Evolutionary conservation across 2,797 vertebrate genomes (phyloP), one percentile per base, ranked within the genome.

Genomic region (Podargus strigoides): DNA sequence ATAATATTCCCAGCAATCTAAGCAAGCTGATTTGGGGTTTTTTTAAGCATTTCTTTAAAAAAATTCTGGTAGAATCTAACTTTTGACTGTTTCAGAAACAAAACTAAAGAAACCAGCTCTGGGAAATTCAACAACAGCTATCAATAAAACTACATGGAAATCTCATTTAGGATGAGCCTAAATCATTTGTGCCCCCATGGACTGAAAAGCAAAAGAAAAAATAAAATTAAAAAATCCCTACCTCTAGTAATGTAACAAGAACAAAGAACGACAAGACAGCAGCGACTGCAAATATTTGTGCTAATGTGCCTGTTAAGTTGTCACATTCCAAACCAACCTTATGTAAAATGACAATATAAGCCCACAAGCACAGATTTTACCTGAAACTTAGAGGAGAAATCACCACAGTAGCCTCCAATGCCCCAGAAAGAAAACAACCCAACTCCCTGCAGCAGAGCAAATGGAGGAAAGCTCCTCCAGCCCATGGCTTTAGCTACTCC

Each of bases 361-460:
- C 16, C 47, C 22, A 5, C 28, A 20, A 64, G 21, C 4, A 66
- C 23, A 62, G 46, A 28, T 81, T 41, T 59, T 7, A 67, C 6
- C 47, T 46, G 21, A 56, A 66, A 53, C 28, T 47, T 50, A 50
- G 24, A 10, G 12, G 20, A 52, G 13, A 49, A 24, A 9, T 1
- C 1, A 30, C 15, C 11, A 12, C 28, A 6, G n/a, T 3, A 73
- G 36, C 23, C n/a, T 68, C 8, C 0, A 52, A 55, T 0, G 0
- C n/a, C 15, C 20, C 32, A 19, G 26, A 41, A 60, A 32, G 11
- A 19, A 52, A 52, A 68, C 5, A 12, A 15, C 23, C 5, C 3
- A 1, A 4, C 23, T 13, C 10, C 5, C 7, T 7, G 3, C 36
- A 55, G 28, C 23, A 26, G 23, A 49, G 14, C 11, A 68, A 47